These are phyloP conservation scores for Serrognathus titanus DNA, from an alignment of 2,888 invertebrate species.

Conservation along the genomic window DNA sequence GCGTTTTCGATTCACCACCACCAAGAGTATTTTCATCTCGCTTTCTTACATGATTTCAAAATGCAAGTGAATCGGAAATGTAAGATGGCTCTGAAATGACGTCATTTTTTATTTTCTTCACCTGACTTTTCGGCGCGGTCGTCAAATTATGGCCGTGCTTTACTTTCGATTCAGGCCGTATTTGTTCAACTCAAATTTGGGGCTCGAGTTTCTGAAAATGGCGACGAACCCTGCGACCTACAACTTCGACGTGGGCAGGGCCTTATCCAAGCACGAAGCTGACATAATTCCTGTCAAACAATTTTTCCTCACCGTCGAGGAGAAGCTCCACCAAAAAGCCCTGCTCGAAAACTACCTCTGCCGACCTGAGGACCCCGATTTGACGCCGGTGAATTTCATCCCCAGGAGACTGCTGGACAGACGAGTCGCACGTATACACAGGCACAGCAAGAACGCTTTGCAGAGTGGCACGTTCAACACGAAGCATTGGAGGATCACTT, in stretches of 20 bases:
- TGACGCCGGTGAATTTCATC: conserved; percentile 10
- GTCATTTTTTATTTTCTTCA: no score
- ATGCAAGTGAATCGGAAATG: no score
- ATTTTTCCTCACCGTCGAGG: conserved; percentile 6
- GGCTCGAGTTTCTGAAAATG: background rate
- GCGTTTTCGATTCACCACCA: no score
- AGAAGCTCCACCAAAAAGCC: conserved; percentile 1
- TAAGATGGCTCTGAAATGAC: no score
- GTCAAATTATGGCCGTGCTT: background rate
- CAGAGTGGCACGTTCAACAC: conserved; percentile 31
- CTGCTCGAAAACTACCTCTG: background rate
- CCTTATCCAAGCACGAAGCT: conserved; percentile 2
- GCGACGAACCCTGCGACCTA: background rate
- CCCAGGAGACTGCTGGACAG: conserved; percentile 16
- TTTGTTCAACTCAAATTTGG: background rate
- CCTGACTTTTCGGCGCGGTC: no score
- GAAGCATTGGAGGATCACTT: conserved; percentile 29
- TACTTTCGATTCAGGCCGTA: background rate
- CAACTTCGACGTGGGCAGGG: background rate
- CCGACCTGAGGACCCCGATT: background rate
- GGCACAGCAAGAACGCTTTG: conserved; percentile 33
- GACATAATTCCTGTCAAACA: background rate
- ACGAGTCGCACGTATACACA: conserved; percentile 30
- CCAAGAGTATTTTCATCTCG: no score
- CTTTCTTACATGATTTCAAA: no score